Percentiles rank a stretch among this genome's conserved stretches.
phyloP scores from a whole-genome alignment of 2,888 invertebrate genomes.

The Lasioglossum villosulum region DNA sequence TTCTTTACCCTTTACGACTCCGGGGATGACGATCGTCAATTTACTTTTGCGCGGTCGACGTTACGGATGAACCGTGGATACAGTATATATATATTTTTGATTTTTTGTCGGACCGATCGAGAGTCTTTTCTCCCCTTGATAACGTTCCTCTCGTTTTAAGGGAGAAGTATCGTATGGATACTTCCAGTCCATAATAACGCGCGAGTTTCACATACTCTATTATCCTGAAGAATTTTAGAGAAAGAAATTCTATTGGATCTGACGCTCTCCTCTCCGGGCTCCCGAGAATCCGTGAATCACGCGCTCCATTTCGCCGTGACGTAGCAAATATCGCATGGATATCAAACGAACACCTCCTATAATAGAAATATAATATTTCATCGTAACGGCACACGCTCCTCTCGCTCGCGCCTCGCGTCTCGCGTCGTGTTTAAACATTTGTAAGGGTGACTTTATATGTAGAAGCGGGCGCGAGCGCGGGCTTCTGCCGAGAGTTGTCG shows the following conservation, averaged over 20 bases:
- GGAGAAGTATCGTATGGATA: background rate
- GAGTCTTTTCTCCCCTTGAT: too few relatives aligned
- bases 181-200: background rate
- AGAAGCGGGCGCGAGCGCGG: slow-evolving; percentile 12
- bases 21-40: background rate
- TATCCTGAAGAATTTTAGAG: slow-evolving; percentile 12
- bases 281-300: slow-evolving; percentile 26
- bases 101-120: too few relatives aligned
- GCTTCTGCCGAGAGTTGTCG: slow-evolving; percentile 60
- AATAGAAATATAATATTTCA: slow-evolving; percentile 59
- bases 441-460: slow-evolving; percentile 67
- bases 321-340: slow-evolving; percentile 26
- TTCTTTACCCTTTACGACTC: background rate
- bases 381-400: slow-evolving; percentile 43
- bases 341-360: slow-evolving; percentile 37
- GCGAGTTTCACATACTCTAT: background rate
- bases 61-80: too few relatives aligned
- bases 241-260: slow-evolving; percentile 17
- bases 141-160: background rate
- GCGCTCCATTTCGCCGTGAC: slow-evolving; percentile 36
- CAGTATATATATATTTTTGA: too few relatives aligned
- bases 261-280: background rate
- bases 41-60: background rate
- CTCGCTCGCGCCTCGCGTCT: too few relatives aligned
- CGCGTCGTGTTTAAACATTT: slow-evolving; percentile 65